These are phyloP conservation scores for Vanessa atalanta DNA, from an alignment of 1,140 invertebrate species.

Conservation along the genomic window DNA sequence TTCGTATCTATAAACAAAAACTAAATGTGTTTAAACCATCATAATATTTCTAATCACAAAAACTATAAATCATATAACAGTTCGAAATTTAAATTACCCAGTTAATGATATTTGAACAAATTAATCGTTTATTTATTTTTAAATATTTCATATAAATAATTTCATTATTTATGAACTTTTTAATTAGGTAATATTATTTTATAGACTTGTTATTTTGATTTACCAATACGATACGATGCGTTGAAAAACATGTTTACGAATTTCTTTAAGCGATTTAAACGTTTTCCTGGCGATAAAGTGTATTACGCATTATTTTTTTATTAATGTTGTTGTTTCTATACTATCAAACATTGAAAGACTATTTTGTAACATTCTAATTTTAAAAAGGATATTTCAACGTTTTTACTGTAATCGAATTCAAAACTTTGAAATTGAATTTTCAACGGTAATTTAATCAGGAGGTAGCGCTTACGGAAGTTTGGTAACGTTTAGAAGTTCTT, in stretches of 20 bases:
- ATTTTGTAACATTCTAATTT: background rate
- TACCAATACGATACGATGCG: slow-evolving; percentile 2
- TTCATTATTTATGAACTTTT: background rate
- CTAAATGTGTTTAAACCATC: background rate
- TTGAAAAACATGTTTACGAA: slow-evolving; percentile 60
- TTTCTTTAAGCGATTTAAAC: slow-evolving; percentile 27
- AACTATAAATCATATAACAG: background rate
- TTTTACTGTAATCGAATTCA: slow-evolving; percentile 17
- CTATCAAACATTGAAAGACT: background rate
- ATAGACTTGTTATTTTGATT: slow-evolving; percentile 6
- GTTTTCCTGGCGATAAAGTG: slow-evolving; percentile 33
- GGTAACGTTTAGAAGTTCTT: slow-evolving; percentile 26
- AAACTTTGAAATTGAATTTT: slow-evolving; percentile 29
- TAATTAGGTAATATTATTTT: slow-evolving; percentile 8
- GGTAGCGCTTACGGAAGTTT: slow-evolving; percentile 33
- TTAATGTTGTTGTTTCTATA: slow-evolving; percentile 23
- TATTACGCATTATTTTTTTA: slow-evolving; percentile 50
- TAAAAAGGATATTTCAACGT: background rate
- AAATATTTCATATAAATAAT: background rate
- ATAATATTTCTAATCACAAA: slow-evolving; percentile 6
- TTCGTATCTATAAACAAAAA: too few relatives aligned
- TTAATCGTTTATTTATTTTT: background rate
- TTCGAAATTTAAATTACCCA: background rate
- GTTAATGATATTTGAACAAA: background rate
- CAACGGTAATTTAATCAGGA: slow-evolving; percentile 33